Evolutionary conservation across 2,888 invertebrate genomes (phyloP).

Genomic region (Parnassius smintheus): DNA sequence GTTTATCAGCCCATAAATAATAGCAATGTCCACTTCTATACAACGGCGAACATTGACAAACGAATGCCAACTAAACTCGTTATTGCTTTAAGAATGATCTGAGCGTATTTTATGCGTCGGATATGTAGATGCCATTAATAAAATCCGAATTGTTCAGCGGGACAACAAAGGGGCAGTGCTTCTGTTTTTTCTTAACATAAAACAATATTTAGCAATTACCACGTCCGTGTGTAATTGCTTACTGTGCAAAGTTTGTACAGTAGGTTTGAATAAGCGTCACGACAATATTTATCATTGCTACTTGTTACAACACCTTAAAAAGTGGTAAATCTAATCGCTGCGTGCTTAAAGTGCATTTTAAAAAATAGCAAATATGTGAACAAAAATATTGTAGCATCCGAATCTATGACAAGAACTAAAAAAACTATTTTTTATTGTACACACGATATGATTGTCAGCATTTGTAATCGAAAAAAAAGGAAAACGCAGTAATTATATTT

Average conservation of each 20-base stretch:
- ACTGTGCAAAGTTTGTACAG: constrained; percentile 7
- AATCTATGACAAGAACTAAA: too few species aligned
- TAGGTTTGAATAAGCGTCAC: constrained; percentile 3
- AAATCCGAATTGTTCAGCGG: not conserved
- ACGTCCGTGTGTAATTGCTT: constrained; percentile 3
- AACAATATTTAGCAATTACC: constrained; percentile 20
- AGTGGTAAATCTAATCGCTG: not conserved
- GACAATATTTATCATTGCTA: constrained; percentile 17
- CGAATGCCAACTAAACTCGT: too few species aligned
- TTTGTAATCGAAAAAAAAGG: too few species aligned
- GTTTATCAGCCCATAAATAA: too few species aligned
- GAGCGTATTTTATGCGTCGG: not conserved
- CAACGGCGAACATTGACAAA: too few species aligned
- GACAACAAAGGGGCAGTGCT: not conserved
- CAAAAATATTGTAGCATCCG: too few species aligned
- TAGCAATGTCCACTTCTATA: too few species aligned
- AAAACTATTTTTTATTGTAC: too few species aligned
- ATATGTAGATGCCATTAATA: not conserved
- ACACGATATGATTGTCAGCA: too few species aligned
- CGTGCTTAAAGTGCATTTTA: too few species aligned
- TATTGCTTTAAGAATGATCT: not conserved
- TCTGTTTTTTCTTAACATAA: not conserved
- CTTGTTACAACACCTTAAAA: not conserved
- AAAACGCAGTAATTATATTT: too few species aligned
- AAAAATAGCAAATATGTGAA: too few species aligned